Conservation (phyloP, 2,888 invertebrate genomes). For the Leptopilina drosophilae region DNA sequence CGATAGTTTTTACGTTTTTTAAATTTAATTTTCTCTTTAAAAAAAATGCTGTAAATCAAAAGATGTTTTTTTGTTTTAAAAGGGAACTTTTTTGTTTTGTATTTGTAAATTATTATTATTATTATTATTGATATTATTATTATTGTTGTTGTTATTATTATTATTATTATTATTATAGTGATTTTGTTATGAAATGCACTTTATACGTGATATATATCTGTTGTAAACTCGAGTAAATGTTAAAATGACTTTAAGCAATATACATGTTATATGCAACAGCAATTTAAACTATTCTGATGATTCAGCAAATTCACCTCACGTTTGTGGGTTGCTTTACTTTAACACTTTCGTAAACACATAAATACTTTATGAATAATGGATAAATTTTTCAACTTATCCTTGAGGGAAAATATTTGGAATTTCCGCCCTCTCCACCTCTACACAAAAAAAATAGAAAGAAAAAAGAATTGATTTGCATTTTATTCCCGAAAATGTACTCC, state of each 20-base stretch:
- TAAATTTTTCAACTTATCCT: background rate
- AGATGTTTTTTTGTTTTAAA: too few species aligned
- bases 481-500: background rate
- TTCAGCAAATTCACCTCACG: slow-evolving; percentile 30
- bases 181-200: slow-evolving; percentile 1
- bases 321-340: slow-evolving; percentile 3
- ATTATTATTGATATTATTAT: too few species aligned
- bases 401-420: background rate
- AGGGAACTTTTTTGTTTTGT: background rate
- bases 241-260: slow-evolving; percentile 24
- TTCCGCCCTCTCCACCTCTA: background rate
- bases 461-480: background rate
- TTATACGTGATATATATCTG: background rate
- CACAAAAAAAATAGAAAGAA: background rate
- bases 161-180: background rate
- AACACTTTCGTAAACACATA: slow-evolving; percentile 27
- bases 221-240: slow-evolving; percentile 13
- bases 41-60: too few species aligned
- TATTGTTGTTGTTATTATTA: too few species aligned
- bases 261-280: slow-evolving; percentile 35
- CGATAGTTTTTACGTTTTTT: too few species aligned
- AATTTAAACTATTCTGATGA: slow-evolving; percentile 28
- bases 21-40: too few species aligned
- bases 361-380: slow-evolving; percentile 30
- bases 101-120: background rate